These are phyloP conservation scores for Macrostomum lignano DNA, from an alignment of 1,140 invertebrate genomes.

Conservation along the genomic window DNA sequence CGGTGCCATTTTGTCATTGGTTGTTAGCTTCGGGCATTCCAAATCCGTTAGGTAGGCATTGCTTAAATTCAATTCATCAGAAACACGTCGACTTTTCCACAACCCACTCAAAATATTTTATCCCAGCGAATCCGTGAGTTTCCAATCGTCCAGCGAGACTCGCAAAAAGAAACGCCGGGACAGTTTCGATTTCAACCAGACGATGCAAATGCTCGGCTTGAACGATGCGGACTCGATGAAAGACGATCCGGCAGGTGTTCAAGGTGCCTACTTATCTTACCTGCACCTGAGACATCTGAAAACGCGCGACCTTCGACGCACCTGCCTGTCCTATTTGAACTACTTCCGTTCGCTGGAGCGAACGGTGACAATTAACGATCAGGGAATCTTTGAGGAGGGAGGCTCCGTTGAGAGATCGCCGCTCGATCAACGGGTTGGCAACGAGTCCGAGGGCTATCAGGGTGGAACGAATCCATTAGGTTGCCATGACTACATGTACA, in stretches of 20 bases:
- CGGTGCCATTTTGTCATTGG: no score
- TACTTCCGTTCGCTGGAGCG: constrained; percentile 27
- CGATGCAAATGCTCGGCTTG: constrained; percentile 22
- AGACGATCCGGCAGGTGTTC: constrained; percentile 13
- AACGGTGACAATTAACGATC: constrained; percentile 25
- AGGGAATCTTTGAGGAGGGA: constrained; percentile 17
- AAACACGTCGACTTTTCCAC: no score
- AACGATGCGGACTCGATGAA: constrained; percentile 21
- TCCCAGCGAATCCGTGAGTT: no score
- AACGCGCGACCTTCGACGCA: constrained; percentile 20
- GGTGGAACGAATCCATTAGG: constrained; percentile 9
- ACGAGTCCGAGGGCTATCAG: not conserved
- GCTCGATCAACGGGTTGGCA: constrained; percentile 7
- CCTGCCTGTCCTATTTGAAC: constrained; percentile 21
- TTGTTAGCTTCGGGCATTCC: no score
- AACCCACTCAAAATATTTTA: no score
- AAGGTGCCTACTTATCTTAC: constrained; percentile 22
- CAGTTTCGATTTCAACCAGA: constrained; percentile 21
- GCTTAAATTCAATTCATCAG: no score
- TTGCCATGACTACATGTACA: constrained; percentile 22
- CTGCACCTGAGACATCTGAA: constrained; percentile 21
- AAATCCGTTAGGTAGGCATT: no score
- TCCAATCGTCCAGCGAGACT: no score
- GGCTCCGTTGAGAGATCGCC: constrained; percentile 11
- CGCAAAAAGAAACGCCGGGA: constrained; percentile 15